Conservation (phyloP, 2,888 invertebrate genomes). For the Mimumesa dahlbomi region DNA sequence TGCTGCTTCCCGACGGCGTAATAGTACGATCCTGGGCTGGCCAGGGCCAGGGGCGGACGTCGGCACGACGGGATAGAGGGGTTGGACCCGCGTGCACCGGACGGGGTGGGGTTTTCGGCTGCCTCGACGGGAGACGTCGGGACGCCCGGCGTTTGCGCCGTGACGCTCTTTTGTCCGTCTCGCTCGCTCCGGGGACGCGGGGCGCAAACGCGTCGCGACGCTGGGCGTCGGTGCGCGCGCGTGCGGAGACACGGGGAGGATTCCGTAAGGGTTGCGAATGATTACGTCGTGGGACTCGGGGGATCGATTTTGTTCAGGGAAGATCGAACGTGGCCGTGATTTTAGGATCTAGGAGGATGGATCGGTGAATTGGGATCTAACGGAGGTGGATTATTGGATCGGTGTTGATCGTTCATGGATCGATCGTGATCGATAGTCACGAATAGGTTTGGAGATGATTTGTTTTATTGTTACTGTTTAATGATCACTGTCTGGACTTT, state of each 20-base stretch:
- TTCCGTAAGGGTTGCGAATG: no score
- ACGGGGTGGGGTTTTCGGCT: slow-evolving; percentile 59
- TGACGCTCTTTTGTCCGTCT: neutral
- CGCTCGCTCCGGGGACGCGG: neutral
- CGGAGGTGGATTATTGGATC: no score
- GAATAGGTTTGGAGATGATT: no score
- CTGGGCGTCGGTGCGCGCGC: neutral
- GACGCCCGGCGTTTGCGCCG: slow-evolving; percentile 71
- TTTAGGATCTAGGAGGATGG: no score
- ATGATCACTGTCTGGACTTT: no score
- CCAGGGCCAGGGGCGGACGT: slow-evolving; percentile 70
- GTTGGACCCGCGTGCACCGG: slow-evolving; percentile 56
- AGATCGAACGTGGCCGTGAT: no score
- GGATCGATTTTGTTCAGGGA: no score
- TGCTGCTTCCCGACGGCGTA: slow-evolving; percentile 64
- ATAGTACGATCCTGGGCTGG: slow-evolving; percentile 64
- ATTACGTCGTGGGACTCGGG: no score
- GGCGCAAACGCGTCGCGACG: neutral
- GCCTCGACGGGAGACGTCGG: slow-evolving; percentile 56
- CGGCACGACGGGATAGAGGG: slow-evolving; percentile 65
- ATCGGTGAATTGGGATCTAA: no score
- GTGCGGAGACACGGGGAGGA: neutral
- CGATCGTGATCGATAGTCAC: no score
- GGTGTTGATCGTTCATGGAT: no score
- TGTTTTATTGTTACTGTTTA: no score